A percentile compares a stretch with the other conserved stretches of the same genome.
These are phyloP conservation scores for Lepidurus couesii DNA, from an alignment of 1,140 invertebrate genomes.

Conservation along the genomic window DNA sequence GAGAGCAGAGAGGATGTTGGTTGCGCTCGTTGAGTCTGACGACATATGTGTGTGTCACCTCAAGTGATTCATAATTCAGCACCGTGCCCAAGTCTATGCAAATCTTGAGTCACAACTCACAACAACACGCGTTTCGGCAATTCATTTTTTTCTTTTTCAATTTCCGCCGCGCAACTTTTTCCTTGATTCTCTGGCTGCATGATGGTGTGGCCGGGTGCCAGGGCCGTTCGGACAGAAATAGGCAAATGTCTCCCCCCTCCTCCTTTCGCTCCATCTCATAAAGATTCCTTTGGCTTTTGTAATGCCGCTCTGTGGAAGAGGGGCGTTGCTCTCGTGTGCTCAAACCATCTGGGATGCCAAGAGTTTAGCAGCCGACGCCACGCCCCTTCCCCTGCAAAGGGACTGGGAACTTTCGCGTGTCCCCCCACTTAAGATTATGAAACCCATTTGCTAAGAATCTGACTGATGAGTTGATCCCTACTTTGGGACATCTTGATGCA, in stretches of 20 bases:
- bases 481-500: neutral
- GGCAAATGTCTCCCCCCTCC: neutral
- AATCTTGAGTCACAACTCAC: conserved; percentile 19
- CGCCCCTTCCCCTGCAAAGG: neutral
- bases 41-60: conserved; percentile 21
- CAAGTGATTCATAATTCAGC: conserved; percentile 22
- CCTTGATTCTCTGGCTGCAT: neutral
- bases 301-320: neutral
- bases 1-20: conserved; percentile 9
- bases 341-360: neutral
- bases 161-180: conserved; percentile 7
- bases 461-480: neutral
- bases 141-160: neutral
- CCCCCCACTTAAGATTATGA: too few species aligned
- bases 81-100: conserved; percentile 17
- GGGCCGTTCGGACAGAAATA: neutral
- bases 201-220: neutral
- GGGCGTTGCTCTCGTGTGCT: neutral
- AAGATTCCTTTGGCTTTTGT: neutral
- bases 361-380: neutral
- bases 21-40: neutral
- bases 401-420: neutral
- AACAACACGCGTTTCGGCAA: neutral
- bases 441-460: neutral
- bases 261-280: conserved; percentile 5